Evolutionary conservation across 2,113 vertebrate species (phyloP).

Genomic region (Cisticola juncidis): DNA sequence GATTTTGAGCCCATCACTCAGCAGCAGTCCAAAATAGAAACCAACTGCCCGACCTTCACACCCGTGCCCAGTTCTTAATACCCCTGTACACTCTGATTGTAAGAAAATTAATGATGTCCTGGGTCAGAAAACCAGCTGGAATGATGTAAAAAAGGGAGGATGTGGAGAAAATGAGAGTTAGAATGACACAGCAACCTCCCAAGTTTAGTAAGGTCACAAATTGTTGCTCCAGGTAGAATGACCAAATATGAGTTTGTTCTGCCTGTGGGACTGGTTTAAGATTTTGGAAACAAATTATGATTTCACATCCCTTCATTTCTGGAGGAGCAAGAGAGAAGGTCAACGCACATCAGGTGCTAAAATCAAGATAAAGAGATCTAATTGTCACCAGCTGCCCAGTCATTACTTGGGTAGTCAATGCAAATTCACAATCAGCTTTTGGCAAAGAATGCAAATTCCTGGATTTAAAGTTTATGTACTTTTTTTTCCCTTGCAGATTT

Average conservation of each 20-base stretch:
- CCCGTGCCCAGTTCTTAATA: not conserved
- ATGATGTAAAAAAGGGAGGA: not conserved
- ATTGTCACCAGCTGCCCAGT: not conserved
- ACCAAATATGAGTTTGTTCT: not conserved
- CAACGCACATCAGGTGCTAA: not conserved
- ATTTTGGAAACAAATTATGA: not conserved
- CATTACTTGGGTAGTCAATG: not conserved
- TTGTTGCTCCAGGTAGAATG: not conserved
- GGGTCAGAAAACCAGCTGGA: not conserved
- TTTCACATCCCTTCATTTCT: not conserved
- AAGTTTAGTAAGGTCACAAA: not conserved
- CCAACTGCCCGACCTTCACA: not conserved
- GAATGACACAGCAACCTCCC: not conserved
- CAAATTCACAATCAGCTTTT: not conserved
- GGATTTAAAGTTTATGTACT: not conserved
- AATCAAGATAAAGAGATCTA: not conserved
- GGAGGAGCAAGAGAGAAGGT: not conserved
- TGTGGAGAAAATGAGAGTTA: not conserved
- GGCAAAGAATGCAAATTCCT: not conserved
- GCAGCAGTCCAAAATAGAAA: conserved; percentile 21
- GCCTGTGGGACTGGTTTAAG: not conserved
- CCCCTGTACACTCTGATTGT: not conserved
- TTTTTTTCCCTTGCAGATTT: not conserved
- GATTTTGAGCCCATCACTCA: conserved; percentile 23
- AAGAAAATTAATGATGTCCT: not conserved